phyloP scores from a whole-genome alignment of 2,888 invertebrate species.

The Leptopilina myrica region DNA sequence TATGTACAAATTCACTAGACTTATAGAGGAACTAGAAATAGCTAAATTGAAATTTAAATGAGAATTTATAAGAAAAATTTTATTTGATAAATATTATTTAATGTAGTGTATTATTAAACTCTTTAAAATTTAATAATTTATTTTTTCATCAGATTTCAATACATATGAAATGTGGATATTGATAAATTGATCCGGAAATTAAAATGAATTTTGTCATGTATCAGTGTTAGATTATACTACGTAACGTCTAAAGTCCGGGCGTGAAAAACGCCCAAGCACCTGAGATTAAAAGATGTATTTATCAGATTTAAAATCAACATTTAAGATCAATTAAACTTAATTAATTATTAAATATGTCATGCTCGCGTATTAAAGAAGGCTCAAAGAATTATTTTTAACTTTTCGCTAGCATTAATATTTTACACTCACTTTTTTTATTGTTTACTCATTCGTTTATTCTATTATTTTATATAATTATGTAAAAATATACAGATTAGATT shows the following conservation, averaged over 20 bases:
- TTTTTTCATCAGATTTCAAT: background rate
- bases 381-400: slow-evolving; percentile 44
- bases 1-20: slow-evolving; percentile 57
- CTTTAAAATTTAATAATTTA: background rate
- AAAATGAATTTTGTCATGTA: slow-evolving; percentile 67
- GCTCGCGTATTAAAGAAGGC: slow-evolving; percentile 45
- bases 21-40: slow-evolving; percentile 54
- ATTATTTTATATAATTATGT: slow-evolving; percentile 62
- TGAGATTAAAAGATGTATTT: slow-evolving; percentile 72
- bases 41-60: slow-evolving; percentile 10
- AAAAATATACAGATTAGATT: slow-evolving; percentile 74
- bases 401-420: slow-evolving; percentile 42
- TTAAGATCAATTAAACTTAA: slow-evolving; percentile 68
- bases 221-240: slow-evolving; percentile 75
- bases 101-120: background rate
- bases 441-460: slow-evolving; percentile 54
- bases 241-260: slow-evolving; percentile 70
- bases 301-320: slow-evolving; percentile 72
- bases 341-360: slow-evolving; percentile 47
- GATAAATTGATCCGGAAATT: slow-evolving; percentile 60
- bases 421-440: slow-evolving; percentile 46
- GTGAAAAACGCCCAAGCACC: slow-evolving; percentile 66
- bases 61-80: too few relatives aligned
- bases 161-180: background rate
- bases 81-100: too few relatives aligned